phyloP scores from a whole-genome alignment of 1,140 invertebrate species.

The Pararge aegeria region DNA sequence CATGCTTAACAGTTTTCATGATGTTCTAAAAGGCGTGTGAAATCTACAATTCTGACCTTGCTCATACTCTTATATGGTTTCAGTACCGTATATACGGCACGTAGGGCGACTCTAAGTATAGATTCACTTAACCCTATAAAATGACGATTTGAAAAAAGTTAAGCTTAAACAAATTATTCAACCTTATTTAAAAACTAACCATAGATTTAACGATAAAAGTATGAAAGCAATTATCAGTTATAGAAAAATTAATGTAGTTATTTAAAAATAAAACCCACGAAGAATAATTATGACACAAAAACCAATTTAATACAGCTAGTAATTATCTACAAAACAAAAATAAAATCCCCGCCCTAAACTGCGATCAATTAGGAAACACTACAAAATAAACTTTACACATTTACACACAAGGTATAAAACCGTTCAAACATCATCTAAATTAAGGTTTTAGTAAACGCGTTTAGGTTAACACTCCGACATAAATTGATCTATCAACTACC shows the following conservation, averaged over 20 bases:
- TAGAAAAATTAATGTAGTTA: background rate
- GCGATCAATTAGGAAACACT: conserved; percentile 1
- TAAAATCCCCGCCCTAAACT: conserved; percentile 12
- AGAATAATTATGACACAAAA: conserved; percentile 4
- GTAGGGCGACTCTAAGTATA: too few relatives aligned
- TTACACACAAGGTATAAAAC: conserved; percentile 25
- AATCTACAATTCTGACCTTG: too few relatives aligned
- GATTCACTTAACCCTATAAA: too few relatives aligned
- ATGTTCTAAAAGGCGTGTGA: too few relatives aligned
- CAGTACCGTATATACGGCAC: too few relatives aligned
- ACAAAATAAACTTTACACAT: conserved; percentile 26
- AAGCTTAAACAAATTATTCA: too few relatives aligned
- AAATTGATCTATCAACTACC: conserved; percentile 19
- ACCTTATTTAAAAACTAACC: too few relatives aligned
- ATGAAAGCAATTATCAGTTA: background rate
- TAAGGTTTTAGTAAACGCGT: conserved; percentile 26
- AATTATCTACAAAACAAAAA: conserved; percentile 1
- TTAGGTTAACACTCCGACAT: conserved; percentile 20
- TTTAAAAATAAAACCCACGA: background rate
- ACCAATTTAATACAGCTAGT: conserved; percentile 4
- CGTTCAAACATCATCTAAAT: conserved; percentile 21
- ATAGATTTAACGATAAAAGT: too few relatives aligned
- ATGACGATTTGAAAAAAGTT: too few relatives aligned
- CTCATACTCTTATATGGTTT: too few relatives aligned
- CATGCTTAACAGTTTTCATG: too few relatives aligned